phyloP scores from a whole-genome alignment of 2,797 vertebrate genomes.

The Acanthurus lineatus region DNA sequence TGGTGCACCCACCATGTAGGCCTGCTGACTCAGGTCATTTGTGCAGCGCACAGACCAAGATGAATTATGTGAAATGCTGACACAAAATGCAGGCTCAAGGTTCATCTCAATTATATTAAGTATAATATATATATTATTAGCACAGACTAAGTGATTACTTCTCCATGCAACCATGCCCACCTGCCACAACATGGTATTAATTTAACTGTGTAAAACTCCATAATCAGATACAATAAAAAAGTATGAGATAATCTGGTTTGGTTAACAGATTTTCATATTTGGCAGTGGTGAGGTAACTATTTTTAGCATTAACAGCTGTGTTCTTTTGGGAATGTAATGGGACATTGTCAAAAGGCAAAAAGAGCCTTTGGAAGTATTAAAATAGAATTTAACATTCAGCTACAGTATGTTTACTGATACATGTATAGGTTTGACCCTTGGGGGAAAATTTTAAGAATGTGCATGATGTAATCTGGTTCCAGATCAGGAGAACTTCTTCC shows the following conservation, averaged over 20 bases:
- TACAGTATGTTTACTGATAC: slow-evolving; percentile 52
- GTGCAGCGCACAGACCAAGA: slow-evolving; percentile 18
- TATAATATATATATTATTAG: too few relatives aligned
- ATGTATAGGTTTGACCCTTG: slow-evolving; percentile 30
- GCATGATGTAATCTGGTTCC: slow-evolving; percentile 51
- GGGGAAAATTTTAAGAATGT: slow-evolving; percentile 39
- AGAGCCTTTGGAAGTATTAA: slow-evolving; percentile 25
- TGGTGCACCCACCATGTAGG: background rate
- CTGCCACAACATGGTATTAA: slow-evolving; percentile 18
- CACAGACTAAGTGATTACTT: slow-evolving; percentile 11
- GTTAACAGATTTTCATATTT: slow-evolving; percentile 19
- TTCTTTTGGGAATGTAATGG: slow-evolving; percentile 36
- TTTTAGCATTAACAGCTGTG: slow-evolving; percentile 54
- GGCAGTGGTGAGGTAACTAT: slow-evolving; percentile 12
- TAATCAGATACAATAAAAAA: slow-evolving; percentile 9
- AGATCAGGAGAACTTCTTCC: slow-evolving; percentile 63
- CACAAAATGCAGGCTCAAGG: slow-evolving; percentile 3
- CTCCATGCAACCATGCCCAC: slow-evolving; percentile 11
- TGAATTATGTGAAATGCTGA: slow-evolving; percentile 32
- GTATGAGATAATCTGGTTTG: slow-evolving; percentile 14
- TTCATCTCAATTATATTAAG: slow-evolving; percentile 54
- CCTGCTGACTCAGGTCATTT: slow-evolving; percentile 38
- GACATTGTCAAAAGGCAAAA: slow-evolving; percentile 46
- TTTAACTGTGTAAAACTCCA: slow-evolving; percentile 26
- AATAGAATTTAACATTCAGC: slow-evolving; percentile 42